Evolutionary conservation across 1,140 invertebrate genomes (phyloP), one percentile per base, ranked within the genome.

Genomic region (Pseudachorutes palmiensis): DNA sequence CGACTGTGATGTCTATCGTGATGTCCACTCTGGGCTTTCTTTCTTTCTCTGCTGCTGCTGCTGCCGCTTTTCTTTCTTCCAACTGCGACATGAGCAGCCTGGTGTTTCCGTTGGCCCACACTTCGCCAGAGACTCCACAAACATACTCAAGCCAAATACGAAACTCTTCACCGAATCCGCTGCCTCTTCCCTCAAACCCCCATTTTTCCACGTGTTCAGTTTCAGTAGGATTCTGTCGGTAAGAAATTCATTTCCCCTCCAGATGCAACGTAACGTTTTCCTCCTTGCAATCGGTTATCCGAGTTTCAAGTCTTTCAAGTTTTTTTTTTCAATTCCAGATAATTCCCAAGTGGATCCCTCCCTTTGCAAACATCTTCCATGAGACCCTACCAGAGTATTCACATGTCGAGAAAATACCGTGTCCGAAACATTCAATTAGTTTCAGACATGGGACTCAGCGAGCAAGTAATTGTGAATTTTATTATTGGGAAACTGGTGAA

Each of bases 401-500:
- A 58, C n/a, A 58, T 58, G 22, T 9, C n/a, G 28, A 58, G n/a
- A 24, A 12, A 14, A 58, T 29, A 58, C 9, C 55, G 22, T 5
- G 22, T 58, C 9, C n/a, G n/a, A n/a, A n/a, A n/a, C n/a, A n/a
- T n/a, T n/a, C n/a, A n/a, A n/a, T n/a, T n/a, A n/a, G n/a, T n/a
- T n/a, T n/a, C n/a, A n/a, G n/a, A n/a, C n/a, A 58, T 12, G 28
- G 9, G 55, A 58, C 55, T 22, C 14, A 29, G n/a, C 55, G 5
- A 24, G 55, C 24, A 24, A 22, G 9, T 24, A 58, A 14, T 5
- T 22, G 28, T 22, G 28, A 29, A 9, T 5, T 9, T 24, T 22
- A 9, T 29, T 14, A 33, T 62, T 91, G 89, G 89, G 79, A 83
- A 49, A 77, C 82, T 1, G 82, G 81, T 30, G 81, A 85, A 19